A percentile compares a stretch with the other conserved stretches of the same genome.
Conservation (phyloP, 2,888 invertebrate species). For the Synergus laeviventris region DNA sequence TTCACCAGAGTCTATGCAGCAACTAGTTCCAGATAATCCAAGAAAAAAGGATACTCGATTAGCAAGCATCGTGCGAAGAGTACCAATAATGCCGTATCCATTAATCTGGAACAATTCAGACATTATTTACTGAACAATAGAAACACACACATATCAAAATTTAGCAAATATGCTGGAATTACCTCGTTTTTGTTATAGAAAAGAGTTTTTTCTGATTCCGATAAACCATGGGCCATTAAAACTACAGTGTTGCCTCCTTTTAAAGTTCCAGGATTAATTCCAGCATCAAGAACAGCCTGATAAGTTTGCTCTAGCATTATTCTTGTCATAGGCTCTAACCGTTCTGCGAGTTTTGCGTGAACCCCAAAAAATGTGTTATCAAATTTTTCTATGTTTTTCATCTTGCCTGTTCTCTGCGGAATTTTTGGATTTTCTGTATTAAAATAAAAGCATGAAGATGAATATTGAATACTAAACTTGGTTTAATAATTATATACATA, state of each 20-base stretch:
- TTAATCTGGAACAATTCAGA: neutral
- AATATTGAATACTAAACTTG: neutral
- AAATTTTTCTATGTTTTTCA: conserved; percentile 83
- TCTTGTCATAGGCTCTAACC: conserved; percentile 53
- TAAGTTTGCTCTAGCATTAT: conserved; percentile 48
- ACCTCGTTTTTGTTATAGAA: conserved; percentile 52
- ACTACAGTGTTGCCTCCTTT: conserved; percentile 48
- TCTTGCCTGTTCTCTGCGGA: conserved; percentile 84
- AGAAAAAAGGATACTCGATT: conserved; percentile 57
- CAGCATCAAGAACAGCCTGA: conserved; percentile 54
- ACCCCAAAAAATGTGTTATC: conserved; percentile 81
- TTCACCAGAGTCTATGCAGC: conserved; percentile 49
- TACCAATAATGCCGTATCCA: neutral
- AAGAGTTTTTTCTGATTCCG: conserved; percentile 53
- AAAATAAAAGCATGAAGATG: neutral
- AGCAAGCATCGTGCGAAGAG: conserved; percentile 51
- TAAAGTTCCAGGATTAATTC: conserved; percentile 51
- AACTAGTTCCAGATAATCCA: conserved; percentile 54
- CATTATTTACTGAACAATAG: neutral
- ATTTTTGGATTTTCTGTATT: conserved; percentile 80
- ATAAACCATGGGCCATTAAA: conserved; percentile 47
- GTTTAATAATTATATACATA: neutral
- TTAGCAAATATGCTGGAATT: neutral
- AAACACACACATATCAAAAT: neutral
- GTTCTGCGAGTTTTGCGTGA: conserved; percentile 46